Evolutionary conservation across 2,888 invertebrate species (phyloP), one percentile per base, ranked within the genome.

Genomic region (Ellobium chinense): DNA sequence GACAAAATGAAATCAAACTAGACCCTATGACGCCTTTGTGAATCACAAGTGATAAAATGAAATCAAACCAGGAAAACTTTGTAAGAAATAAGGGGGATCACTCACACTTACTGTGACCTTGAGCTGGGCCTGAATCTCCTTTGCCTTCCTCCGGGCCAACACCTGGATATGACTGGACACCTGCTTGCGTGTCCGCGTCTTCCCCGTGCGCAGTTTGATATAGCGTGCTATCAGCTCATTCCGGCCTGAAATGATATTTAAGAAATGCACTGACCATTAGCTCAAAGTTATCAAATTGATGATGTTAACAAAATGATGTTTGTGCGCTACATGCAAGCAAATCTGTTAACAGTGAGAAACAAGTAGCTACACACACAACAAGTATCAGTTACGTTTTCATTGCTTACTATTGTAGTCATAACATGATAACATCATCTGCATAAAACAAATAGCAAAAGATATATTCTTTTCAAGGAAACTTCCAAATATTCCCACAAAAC

Each of bases 161-260:
- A 99, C 99, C 94, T 99, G 99, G 94, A 99, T 99, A 94, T 99
- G 99, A 91, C 99, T 99, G 91, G 99, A 99, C 92, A 99, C 99
- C 95, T 99, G 99, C 94, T 99, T 99, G 93, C 99, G 95, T 93
- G 99, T 99, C 93, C 99, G 96, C 94, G 99, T 99, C 94, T 99
- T 99, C 87, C 99, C 99, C 89, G 99, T 99, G 91, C 99, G 95
- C 93, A 99, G 95, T 95, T 99, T 99, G 94, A 99, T 99, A 95
- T 99, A 99, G 92, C 99, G 96, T 90, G 99, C 99, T 94, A 99
- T 99, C 93, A 99, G 95, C 95, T 99, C 99, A 95, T 99, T 99
- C 91, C 99, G 96, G 93, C 99, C 99, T 99, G 95, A 60, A 88
- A 87, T 36, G 39, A 1, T 1, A 65, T 36, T 46, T 46, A 12